phyloP scores from a whole-genome alignment of 2,797 vertebrate genomes.

The Gouania willdenowi region DNA sequence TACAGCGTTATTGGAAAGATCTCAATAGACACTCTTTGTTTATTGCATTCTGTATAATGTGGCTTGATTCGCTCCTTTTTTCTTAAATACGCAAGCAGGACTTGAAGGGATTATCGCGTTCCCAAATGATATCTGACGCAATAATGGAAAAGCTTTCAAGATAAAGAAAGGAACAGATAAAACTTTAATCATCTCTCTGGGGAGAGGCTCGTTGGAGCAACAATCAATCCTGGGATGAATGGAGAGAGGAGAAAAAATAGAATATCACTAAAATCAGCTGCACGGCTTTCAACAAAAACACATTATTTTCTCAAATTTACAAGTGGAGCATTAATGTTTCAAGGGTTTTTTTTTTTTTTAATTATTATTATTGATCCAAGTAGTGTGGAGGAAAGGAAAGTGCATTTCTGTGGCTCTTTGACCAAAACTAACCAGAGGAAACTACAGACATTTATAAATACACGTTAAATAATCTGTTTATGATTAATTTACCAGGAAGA shows the following conservation, averaged over 20 bases:
- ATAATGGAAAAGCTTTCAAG: conserved; percentile 44
- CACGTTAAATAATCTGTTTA: too few species aligned
- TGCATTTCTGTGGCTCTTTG: too few species aligned
- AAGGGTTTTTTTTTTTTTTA: too few species aligned
- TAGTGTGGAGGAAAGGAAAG: too few species aligned
- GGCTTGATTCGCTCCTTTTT: conserved; percentile 30
- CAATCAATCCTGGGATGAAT: conserved; percentile 12
- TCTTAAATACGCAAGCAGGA: conserved; percentile 40
- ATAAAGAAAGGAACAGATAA: conserved; percentile 45
- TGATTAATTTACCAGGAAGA: too few species aligned
- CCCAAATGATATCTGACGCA: conserved; percentile 52
- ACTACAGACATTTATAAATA: too few species aligned
- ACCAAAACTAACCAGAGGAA: too few species aligned
- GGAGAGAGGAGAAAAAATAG: conserved; percentile 3
- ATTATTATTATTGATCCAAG: too few species aligned
- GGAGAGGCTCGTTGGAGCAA: conserved; percentile 36
- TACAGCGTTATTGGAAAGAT: conserved; percentile 37
- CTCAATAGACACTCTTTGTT: conserved; percentile 44
- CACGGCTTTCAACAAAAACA: too few species aligned
- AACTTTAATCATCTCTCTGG: conserved; percentile 44
- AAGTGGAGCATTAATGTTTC: too few species aligned
- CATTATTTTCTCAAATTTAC: too few species aligned
- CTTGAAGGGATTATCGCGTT: conserved; percentile 46
- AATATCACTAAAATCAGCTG: conserved; percentile 1
- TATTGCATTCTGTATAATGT: conserved; percentile 28